Conservation (phyloP, 2,113 vertebrate genomes). For the Puffinus mauretanicus region DNA sequence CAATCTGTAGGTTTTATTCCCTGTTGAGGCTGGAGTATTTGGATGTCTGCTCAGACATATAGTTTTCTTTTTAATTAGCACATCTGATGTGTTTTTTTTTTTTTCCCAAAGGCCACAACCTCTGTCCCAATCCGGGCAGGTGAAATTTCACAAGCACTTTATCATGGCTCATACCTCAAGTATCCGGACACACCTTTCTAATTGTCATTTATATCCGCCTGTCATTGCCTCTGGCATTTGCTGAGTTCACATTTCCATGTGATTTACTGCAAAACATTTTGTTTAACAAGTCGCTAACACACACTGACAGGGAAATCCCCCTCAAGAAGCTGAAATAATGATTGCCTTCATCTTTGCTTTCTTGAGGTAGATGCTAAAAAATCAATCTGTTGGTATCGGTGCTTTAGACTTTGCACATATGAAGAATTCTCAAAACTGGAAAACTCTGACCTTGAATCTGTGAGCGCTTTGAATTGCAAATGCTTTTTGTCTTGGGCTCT, state of each 20-base stretch:
- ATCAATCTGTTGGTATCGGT: background rate
- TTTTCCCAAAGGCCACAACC: constrained; percentile 7
- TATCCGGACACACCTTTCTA: constrained; percentile 64
- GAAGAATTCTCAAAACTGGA: background rate
- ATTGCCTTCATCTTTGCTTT: background rate
- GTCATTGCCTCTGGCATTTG: constrained; percentile 59
- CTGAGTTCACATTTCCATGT: constrained; percentile 57
- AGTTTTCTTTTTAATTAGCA: constrained; percentile 46
- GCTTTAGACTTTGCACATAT: background rate
- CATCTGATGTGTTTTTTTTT: background rate
- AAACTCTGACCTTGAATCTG: background rate
- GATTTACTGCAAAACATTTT: constrained; percentile 49
- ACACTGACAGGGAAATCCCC: background rate
- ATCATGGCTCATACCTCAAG: constrained; percentile 61
- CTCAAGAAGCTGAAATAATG: constrained; percentile 8
- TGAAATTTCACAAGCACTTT: constrained; percentile 53
- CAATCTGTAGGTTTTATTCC: constrained; percentile 46
- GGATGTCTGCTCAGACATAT: constrained; percentile 17
- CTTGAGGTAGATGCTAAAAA: background rate
- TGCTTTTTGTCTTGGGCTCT: background rate
- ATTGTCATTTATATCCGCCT: constrained; percentile 62
- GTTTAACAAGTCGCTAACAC: background rate
- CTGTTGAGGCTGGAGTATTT: constrained; percentile 24
- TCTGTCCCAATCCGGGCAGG: constrained; percentile 5
- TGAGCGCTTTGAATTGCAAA: constrained; percentile 18